Conservation (phyloP, 1,140 invertebrate species). For the Sesamia nonagrioides region DNA sequence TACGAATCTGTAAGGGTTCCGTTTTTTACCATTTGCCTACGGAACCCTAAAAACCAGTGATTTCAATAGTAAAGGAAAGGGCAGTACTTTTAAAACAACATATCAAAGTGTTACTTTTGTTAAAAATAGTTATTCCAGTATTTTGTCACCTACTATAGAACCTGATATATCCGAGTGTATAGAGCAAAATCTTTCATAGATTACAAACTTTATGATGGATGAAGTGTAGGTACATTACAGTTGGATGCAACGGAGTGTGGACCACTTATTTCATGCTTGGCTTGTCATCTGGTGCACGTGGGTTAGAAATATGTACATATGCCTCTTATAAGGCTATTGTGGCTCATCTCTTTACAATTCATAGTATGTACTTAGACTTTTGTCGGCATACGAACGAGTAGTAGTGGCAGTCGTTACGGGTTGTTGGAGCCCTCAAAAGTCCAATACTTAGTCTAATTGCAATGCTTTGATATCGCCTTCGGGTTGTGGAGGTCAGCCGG, state of each 20-base stretch:
- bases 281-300: conserved; percentile 22
- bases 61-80: no score
- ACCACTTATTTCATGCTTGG: conserved; percentile 42
- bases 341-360: background rate
- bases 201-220: conserved; percentile 42
- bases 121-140: background rate
- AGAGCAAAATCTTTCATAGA: conserved; percentile 25
- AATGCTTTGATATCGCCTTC: no score
- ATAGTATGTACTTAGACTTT: background rate
- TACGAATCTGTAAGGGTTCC: no score
- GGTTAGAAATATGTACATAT: conserved; percentile 21
- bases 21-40: no score
- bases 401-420: no score
- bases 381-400: no score
- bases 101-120: background rate
- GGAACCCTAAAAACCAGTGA: no score
- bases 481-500: no score
- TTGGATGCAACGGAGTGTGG: conserved; percentile 26
- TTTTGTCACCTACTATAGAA: background rate
- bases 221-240: conserved; percentile 36
- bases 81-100: background rate
- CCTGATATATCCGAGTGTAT: conserved; percentile 2
- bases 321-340: background rate
- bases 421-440: no score
- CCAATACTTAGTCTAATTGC: no score